phyloP scores from a whole-genome alignment of 2,888 invertebrate genomes.

The Nasonovia ribisnigri region DNA sequence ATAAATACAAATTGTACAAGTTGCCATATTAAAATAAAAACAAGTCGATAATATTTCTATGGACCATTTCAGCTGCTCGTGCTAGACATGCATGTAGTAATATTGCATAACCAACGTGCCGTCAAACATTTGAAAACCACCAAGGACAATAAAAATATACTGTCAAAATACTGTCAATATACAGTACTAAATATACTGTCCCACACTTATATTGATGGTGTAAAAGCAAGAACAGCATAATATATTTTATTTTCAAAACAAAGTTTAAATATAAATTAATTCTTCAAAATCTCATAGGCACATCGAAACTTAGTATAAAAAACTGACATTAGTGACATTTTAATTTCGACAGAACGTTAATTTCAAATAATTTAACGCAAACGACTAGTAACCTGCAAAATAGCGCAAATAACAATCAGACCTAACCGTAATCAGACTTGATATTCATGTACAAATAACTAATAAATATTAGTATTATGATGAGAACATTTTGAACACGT shows the following conservation, averaged over 20 bases:
- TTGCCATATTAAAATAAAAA: neutral
- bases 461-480: neutral
- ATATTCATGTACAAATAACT: neutral
- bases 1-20: neutral
- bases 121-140: neutral
- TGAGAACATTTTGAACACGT: neutral
- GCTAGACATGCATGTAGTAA: neutral
- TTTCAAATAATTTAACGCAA: neutral
- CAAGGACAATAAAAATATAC: no score
- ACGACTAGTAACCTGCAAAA: neutral
- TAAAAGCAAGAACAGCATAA: neutral
- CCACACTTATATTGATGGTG: neutral
- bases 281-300: neutral
- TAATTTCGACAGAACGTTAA: neutral
- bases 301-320: neutral
- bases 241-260: neutral
- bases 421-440: neutral
- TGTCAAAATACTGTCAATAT: no score
- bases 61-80: neutral
- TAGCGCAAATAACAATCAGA: neutral
- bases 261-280: neutral
- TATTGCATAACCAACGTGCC: slow-evolving; percentile 32
- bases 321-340: no score
- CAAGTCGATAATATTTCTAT: neutral
- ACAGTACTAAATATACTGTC: neutral